These are phyloP conservation scores for Cavia aperea DNA, from an alignment of 2,113 vertebrate genomes.

Conservation along the genomic window DNA sequence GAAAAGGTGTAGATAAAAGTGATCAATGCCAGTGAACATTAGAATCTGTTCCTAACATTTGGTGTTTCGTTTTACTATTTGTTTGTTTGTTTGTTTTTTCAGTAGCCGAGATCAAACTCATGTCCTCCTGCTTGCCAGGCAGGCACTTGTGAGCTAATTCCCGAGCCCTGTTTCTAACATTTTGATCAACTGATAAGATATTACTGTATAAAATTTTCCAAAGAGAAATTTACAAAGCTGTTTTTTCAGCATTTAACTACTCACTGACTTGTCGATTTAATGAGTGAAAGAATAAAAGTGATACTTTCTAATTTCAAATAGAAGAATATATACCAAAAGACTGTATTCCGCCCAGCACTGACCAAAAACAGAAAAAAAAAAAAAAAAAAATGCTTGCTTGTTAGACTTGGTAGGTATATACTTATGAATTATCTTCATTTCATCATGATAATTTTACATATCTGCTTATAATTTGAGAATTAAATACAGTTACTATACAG, in stretches of 20 bases:
- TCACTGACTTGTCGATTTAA: background rate
- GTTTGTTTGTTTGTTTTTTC: no score
- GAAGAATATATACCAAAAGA: background rate
- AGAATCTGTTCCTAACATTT: background rate
- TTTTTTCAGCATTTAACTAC: background rate
- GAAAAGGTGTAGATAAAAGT: background rate
- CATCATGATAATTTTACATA: background rate
- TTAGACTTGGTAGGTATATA: background rate
- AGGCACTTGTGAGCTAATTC: no score
- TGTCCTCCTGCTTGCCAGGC: no score
- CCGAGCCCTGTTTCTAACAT: background rate
- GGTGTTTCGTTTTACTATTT: no score
- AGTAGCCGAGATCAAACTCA: no score
- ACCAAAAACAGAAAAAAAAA: background rate
- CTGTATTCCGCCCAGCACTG: background rate
- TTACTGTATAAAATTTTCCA: background rate
- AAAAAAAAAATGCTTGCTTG: background rate
- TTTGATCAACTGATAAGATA: background rate
- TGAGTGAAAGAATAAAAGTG: background rate
- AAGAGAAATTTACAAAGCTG: background rate
- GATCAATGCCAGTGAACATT: background rate
- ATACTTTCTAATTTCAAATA: background rate
- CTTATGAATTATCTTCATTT: background rate
- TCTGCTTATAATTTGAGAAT: background rate
- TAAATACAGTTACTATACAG: background rate